Evolutionary conservation across 2,797 vertebrate species (phyloP), one percentile per base, ranked within the genome.

Genomic region (Dendrocincla tyrannina): DNA sequence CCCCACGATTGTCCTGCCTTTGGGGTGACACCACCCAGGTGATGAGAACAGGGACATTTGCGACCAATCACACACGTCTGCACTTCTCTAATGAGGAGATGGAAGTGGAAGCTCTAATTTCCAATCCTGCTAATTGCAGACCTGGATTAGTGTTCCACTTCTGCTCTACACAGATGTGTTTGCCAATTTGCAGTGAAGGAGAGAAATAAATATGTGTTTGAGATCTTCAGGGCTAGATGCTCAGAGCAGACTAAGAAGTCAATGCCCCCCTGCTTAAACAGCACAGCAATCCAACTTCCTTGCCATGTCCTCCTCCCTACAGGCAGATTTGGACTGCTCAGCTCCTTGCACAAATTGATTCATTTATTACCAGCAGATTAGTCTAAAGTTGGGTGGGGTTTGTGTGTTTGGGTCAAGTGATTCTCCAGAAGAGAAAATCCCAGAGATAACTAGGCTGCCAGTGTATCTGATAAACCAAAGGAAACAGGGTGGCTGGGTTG

Each of bases 1-100:
- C 69, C 32, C 39, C 22, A 6, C 1, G 33, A 15, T 3, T 30
- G 35, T 7, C 53, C 91, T 44, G 35, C 66, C 37, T 35, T 32
- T 5, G 7, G 47, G 37, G 59, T 4, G 5, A 7, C 42, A 7
- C 50, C 62, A 0, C 24, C 4, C 25, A 4, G 73, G 46, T 3
- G 19, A 12, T 1, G 37, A 35, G 27, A 3, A 18, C 30, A 20
- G 70, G 41, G 69, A 33, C 28, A 13, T n/a, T 63, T 30, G 33
- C 27, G 19, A 4, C 27, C 67, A 2, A 2, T 17, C 68, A 28
- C 10, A 1, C 74, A 37, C 9, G 4, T 4, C 55, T 19, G 55
- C 67, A 23, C 56, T 66, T 18, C 69, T 75, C 66, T 53, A 3
- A 23, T 1, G 44, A 82, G 59, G 10, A 8, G 39, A 17, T 3